phyloP scores from a whole-genome alignment of 2,113 vertebrate genomes.

The Columbina picui region DNA sequence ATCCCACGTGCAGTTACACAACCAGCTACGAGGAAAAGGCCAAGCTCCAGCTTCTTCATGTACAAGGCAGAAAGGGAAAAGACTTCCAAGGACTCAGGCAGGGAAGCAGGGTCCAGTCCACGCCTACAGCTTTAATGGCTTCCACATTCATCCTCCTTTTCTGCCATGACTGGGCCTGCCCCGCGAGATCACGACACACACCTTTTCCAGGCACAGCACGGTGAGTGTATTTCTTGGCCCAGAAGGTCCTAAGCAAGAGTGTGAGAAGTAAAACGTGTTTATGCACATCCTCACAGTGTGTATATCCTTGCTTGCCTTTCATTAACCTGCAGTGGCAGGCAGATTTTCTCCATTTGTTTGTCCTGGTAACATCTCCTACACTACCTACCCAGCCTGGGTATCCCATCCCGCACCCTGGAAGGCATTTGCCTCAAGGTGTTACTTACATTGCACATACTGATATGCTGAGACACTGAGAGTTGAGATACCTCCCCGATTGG shows the following conservation, averaged over 20 bases:
- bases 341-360: not conserved
- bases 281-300: not conserved
- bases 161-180: not conserved
- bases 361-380: not conserved
- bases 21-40: not conserved
- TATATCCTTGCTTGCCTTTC: not conserved
- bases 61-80: not conserved
- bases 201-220: not conserved
- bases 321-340: not conserved
- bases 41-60: not conserved
- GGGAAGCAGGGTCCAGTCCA: not conserved
- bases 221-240: rapidly evolving
- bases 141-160: not conserved
- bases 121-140: not conserved
- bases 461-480: not conserved
- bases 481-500: not conserved
- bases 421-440: not conserved
- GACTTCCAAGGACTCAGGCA: not conserved
- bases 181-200: rapidly evolving
- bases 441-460: not conserved
- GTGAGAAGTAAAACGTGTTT: not conserved
- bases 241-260: not conserved
- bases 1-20: not conserved
- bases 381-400: not conserved
- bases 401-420: not conserved